Conservation (phyloP, 92 coral and sea anemone species). For the Diadumene lineata region DNA sequence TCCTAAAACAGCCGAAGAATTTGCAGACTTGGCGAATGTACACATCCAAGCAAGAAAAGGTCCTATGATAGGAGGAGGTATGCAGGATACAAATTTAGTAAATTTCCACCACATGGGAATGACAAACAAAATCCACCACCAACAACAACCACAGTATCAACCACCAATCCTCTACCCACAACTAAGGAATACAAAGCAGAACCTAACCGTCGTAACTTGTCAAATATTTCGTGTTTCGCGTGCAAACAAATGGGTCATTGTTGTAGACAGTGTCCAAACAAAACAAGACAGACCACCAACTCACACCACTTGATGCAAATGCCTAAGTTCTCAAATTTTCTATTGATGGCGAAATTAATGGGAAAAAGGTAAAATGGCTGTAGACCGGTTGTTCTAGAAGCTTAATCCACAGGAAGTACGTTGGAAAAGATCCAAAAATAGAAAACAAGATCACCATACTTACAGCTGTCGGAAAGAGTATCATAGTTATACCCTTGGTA, state of each 20-base stretch:
- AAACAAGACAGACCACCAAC: background rate
- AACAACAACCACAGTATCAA: background rate
- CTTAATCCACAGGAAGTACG: conserved; percentile 39
- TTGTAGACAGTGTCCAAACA: background rate
- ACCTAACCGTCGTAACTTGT: too few species aligned
- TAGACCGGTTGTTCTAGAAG: conserved; percentile 53
- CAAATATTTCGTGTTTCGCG: background rate
- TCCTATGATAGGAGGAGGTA: too few species aligned
- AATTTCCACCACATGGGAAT: background rate
- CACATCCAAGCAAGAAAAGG: too few species aligned
- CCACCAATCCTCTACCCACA: background rate
- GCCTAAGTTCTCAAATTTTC: conserved; percentile 5
- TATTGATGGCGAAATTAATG: conserved; percentile 28
- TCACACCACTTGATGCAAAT: background rate
- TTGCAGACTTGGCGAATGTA: too few species aligned
- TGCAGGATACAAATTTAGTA: conserved; percentile 35
- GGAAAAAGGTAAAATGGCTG: conserved; percentile 36
- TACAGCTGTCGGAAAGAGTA: conserved; percentile 36
- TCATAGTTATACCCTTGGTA: conserved; percentile 22
- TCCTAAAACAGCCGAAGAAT: conserved; percentile 41
- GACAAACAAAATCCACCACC: background rate
- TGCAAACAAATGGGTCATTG: conserved; percentile 3
- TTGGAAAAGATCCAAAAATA: background rate
- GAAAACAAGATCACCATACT: conserved; percentile 18
- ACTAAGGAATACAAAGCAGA: too few species aligned